A percentile compares a stretch with the other conserved stretches of the same genome.
Evolutionary conservation across 2,113 vertebrate genomes (phyloP).

Genomic region (Cygnus atratus): DNA sequence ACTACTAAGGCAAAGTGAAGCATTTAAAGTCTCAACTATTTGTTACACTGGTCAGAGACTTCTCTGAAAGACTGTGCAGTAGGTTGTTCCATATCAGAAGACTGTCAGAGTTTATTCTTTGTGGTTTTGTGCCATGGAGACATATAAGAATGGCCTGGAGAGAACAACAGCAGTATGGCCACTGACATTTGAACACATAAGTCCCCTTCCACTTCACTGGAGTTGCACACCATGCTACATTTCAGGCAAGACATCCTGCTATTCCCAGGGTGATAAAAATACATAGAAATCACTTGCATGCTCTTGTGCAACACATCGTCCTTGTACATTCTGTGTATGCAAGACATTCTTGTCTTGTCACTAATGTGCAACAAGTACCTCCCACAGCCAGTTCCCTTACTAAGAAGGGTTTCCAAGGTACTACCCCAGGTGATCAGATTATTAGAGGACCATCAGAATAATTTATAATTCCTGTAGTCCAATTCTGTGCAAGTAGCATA

Average conservation of each 20-base stretch:
- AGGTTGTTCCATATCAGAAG: background rate
- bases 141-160: background rate
- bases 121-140: background rate
- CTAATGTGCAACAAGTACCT: background rate
- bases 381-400: background rate
- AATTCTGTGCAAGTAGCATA: background rate
- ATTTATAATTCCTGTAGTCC: background rate
- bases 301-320: no score
- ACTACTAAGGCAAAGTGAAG: background rate
- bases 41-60: background rate
- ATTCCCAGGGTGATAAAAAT: background rate
- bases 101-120: background rate
- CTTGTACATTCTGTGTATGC: background rate
- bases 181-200: background rate
- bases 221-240: rapidly evolving
- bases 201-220: background rate
- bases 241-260: background rate
- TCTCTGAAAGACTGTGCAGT: background rate
- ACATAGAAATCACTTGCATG: background rate
- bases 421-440: background rate
- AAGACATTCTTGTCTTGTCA: background rate
- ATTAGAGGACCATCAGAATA: background rate
- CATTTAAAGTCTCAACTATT: background rate
- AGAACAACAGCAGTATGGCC: background rate
- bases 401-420: background rate